Conservation (phyloP, 1,140 invertebrate species). For the Monomorium pharaonis region DNA sequence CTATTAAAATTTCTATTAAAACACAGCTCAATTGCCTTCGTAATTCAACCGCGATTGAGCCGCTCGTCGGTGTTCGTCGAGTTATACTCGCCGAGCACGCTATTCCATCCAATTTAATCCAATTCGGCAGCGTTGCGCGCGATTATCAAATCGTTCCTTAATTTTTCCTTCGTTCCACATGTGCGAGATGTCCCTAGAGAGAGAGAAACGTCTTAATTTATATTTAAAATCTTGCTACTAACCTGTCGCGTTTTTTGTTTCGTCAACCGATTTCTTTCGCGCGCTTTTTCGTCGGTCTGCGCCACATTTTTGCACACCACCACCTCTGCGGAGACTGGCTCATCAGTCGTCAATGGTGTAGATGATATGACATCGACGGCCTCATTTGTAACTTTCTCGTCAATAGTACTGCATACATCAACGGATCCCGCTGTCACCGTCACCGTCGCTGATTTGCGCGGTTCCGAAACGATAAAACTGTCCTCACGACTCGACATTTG, state of each 20-base stretch:
- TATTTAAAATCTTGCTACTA: slow-evolving; percentile 11
- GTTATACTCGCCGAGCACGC: not conserved
- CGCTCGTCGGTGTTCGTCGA: not conserved
- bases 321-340: not conserved
- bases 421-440: not conserved
- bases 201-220: not conserved
- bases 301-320: not conserved
- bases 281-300: not conserved
- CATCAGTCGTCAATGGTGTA: not conserved
- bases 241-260: slow-evolving; percentile 52
- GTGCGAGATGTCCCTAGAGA: too few species aligned
- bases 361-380: slow-evolving; percentile 23
- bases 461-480: slow-evolving; percentile 74
- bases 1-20: slow-evolving; percentile 9
- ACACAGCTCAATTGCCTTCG: slow-evolving; percentile 3
- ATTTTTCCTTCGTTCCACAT: not conserved
- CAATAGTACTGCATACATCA: not conserved
- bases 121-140: not conserved
- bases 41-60: slow-evolving; percentile 1
- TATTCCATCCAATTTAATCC: slow-evolving; percentile 11
- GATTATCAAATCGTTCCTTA: slow-evolving; percentile 3
- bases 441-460: slow-evolving; percentile 21
- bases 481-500: slow-evolving; percentile 82
- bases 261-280: not conserved
- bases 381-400: not conserved